Base-by-base conservation (phyloP, 37 sponge, comb jelly and placozoan genomes). In the Spongilla lacustris region DNA sequence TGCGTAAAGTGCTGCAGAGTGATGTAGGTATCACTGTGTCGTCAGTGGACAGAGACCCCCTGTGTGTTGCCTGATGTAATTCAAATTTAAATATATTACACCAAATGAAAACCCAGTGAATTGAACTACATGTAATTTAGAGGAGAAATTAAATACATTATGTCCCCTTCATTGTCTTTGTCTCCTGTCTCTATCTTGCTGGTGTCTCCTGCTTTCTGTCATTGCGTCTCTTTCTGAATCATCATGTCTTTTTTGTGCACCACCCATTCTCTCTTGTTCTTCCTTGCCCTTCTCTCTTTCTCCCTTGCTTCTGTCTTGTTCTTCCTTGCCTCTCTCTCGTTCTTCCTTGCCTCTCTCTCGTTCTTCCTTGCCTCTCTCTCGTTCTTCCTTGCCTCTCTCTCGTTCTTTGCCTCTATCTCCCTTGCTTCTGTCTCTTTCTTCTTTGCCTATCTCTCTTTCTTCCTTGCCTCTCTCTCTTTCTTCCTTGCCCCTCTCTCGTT, bases 21-120 rank as follows among this genome's bases (percentile, higher is more conserved):
- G 72, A 71, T 8, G 84, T 97, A 17, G 87, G 93, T 11, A 70
- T 94, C 28, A 12, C 84, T 17, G 38, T 92, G 1, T 90, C 97
- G 2, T 31, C 67, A 36, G 46, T 35, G 36, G 97, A 97, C 75
- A 84, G 50, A 67, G 91, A 94, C 50, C 97, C 97, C 25, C 46
- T 97, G 6, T 28, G 70, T 32, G 88, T 91, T 71, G 90, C 85
- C 13, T 93, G 77, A 77, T 58, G 58, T 58, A 1, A 58, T 46
- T 46, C 46, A 46, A 46, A 46, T 68, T 2, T 6, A 48, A 4
- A 80, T 50, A 80, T 23, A 27, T 26, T 48, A 33, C 22, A 10
- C 8, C 32, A 26, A 80, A 80, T 80, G 66, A 82, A 82, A 68
- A 50, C 3, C 13, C 10, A 68, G 28, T 17, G 25, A 50, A 67